phyloP scores from a whole-genome alignment of 1,140 invertebrate genomes.

The Mylabris phalerata region DNA sequence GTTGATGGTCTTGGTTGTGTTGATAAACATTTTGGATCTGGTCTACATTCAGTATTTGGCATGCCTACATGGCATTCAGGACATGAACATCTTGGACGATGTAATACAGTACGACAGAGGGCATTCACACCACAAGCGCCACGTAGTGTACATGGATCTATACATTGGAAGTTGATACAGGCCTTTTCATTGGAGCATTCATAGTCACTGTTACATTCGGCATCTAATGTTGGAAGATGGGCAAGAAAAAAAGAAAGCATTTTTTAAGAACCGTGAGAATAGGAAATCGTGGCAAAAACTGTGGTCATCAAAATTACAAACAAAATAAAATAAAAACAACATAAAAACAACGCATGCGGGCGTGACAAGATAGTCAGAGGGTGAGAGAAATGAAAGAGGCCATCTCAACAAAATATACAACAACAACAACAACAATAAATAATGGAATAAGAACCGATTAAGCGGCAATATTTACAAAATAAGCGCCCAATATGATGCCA shows the following conservation, averaged over 20 bases:
- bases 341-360: slow-evolving; percentile 60
- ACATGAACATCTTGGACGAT: slow-evolving; percentile 77
- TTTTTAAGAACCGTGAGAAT: slow-evolving; percentile 65
- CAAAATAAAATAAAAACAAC: slow-evolving; percentile 50
- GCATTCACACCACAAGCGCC: slow-evolving; percentile 85
- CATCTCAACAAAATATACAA: slow-evolving; percentile 32
- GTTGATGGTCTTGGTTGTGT: slow-evolving; percentile 44
- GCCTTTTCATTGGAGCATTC: slow-evolving; percentile 87
- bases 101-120: slow-evolving; percentile 73
- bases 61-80: slow-evolving; percentile 79
- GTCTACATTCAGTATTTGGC: slow-evolving; percentile 66
- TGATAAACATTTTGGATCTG: slow-evolving; percentile 65
- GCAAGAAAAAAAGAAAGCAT: slow-evolving; percentile 59
- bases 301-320: slow-evolving; percentile 23
- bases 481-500: slow-evolving; percentile 21
- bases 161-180: slow-evolving; percentile 78
- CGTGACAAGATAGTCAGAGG: slow-evolving; percentile 42
- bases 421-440: not conserved
- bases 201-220: slow-evolving; percentile 82
- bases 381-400: slow-evolving; percentile 42
- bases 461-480: slow-evolving; percentile 57
- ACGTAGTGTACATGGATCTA: slow-evolving; percentile 81
- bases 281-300: slow-evolving; percentile 21
- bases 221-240: slow-evolving; percentile 54
- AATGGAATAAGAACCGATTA: slow-evolving; percentile 30